Evolutionary conservation across 2,888 invertebrate species (phyloP).

Genomic region (Macaria notata): DNA sequence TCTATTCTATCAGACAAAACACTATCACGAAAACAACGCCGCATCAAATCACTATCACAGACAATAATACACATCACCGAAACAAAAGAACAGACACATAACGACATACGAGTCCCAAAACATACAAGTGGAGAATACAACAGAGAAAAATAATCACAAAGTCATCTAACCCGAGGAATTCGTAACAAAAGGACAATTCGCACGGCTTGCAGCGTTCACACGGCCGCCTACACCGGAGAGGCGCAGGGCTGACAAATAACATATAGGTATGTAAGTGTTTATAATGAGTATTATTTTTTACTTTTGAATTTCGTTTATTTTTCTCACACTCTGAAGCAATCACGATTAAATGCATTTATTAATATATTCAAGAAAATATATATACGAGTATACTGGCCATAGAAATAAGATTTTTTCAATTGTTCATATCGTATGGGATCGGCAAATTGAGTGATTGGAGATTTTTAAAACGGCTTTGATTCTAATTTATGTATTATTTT

Average conservation of each 20-base stretch:
- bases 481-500: too few relatives aligned
- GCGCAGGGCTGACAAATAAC: neutral
- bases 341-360: too few relatives aligned
- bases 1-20: too few relatives aligned
- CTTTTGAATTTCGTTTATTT: too few relatives aligned
- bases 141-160: slow-evolving; percentile 26
- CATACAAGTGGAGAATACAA: slow-evolving; percentile 14
- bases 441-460: too few relatives aligned
- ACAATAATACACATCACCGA: slow-evolving; percentile 11
- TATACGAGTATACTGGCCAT: too few relatives aligned
- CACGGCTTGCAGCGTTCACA: slow-evolving; percentile 24
- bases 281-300: too few relatives aligned
- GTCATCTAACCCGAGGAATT: slow-evolving; percentile 27
- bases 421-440: too few relatives aligned
- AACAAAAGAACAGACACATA: slow-evolving; percentile 13
- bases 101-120: slow-evolving; percentile 14
- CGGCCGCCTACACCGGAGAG: slow-evolving; percentile 10
- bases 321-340: too few relatives aligned
- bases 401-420: too few relatives aligned
- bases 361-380: too few relatives aligned
- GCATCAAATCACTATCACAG: slow-evolving; percentile 7
- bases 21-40: neutral
- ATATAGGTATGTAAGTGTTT: neutral
- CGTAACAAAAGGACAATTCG: slow-evolving; percentile 27
- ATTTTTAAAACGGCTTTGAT: too few relatives aligned